Evolutionary conservation across 2,113 vertebrate genomes (phyloP).

Genomic region (Peromyscus californicus): DNA sequence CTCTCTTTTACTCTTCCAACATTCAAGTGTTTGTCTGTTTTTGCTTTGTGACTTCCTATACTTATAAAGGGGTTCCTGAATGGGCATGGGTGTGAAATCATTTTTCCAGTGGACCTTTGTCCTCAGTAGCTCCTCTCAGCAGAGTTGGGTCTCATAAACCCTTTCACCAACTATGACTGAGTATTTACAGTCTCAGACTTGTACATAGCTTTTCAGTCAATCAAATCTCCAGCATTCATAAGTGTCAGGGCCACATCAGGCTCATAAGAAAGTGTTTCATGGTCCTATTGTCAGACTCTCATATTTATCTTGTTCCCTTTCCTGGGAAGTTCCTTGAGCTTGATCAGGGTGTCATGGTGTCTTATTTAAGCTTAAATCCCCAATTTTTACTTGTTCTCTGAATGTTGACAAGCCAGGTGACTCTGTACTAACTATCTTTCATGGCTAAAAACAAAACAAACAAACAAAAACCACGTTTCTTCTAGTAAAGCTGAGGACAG

Average conservation of each 20-base stretch:
- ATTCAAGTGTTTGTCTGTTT: not conserved
- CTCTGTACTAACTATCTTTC: not conserved
- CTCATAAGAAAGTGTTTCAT: not conserved
- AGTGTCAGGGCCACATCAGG: not conserved
- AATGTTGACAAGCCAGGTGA: not conserved
- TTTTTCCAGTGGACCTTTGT: not conserved
- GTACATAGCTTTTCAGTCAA: not conserved
- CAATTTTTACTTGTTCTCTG: not conserved
- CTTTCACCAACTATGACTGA: not conserved
- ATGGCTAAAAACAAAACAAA: not conserved
- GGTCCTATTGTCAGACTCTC: not conserved
- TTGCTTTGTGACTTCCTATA: not conserved
- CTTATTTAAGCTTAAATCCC: not conserved
- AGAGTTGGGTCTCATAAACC: not conserved
- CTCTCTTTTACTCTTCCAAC: not conserved
- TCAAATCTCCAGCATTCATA: not conserved
- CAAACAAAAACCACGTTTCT: too few species aligned
- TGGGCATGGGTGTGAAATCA: too few species aligned
- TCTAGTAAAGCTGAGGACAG: not conserved
- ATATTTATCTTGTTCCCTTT: not conserved
- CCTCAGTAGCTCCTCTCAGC: not conserved
- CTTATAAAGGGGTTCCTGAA: not conserved
- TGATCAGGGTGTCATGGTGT: not conserved
- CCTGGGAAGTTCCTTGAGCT: not conserved
- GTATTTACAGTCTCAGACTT: not conserved